These are phyloP conservation scores for Hemistola chrysoprasaria DNA, from an alignment of 2,888 invertebrate species.

Conservation along the genomic window DNA sequence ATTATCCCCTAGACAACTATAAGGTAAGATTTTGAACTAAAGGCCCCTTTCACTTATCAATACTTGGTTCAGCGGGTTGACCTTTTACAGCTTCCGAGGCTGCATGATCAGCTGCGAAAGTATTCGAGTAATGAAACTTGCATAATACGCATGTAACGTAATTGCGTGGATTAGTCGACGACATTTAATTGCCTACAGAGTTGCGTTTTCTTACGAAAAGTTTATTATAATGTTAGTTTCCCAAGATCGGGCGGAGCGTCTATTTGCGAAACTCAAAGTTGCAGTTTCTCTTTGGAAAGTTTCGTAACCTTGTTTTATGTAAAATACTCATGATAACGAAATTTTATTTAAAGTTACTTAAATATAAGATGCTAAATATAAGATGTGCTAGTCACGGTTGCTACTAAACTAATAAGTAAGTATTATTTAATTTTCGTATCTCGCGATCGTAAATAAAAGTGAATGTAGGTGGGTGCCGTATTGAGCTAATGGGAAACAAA, in stretches of 20 bases:
- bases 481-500: conserved; percentile 60
- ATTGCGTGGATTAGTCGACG: conserved; percentile 27
- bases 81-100: conserved; percentile 44
- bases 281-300: conserved; percentile 63
- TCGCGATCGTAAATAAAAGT: conserved; percentile 64
- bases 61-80: conserved; percentile 24
- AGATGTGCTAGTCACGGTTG: conserved; percentile 25
- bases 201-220: conserved; percentile 13
- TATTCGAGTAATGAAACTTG: conserved; percentile 37
- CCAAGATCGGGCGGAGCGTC: conserved; percentile 6
- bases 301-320: conserved; percentile 49
- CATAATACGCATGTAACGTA: conserved; percentile 30
- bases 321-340: conserved; percentile 29
- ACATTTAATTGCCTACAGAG: conserved; percentile 16
- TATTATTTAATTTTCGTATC: conserved; percentile 18
- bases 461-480: conserved; percentile 62
- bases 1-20: conserved; percentile 27
- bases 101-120: conserved; percentile 69
- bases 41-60: conserved; percentile 5
- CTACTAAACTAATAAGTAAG: no score
- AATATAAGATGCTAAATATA: conserved; percentile 23
- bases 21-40: conserved; percentile 40
- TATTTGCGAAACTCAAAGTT: conserved; percentile 24
- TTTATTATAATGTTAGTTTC: conserved; percentile 10
- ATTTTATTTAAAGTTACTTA: conserved; percentile 19